Evolutionary conservation across 2,113 vertebrate genomes (phyloP).

Genomic region (Pelecanoides urinatrix): DNA sequence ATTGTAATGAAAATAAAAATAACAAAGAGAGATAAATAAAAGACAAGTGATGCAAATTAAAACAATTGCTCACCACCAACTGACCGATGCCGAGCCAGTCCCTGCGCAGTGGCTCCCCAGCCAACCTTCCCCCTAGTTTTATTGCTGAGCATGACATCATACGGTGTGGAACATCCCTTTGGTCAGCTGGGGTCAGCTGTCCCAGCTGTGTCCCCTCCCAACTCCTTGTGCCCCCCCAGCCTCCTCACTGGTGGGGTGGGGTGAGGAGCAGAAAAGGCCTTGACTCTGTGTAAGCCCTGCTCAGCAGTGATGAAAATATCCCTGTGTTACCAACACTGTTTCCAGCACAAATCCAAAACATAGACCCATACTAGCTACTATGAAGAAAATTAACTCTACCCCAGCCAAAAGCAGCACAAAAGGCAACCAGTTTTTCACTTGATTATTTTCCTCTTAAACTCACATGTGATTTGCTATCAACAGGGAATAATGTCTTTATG

Average conservation of each 20-base stretch:
- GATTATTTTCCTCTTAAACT: neutral
- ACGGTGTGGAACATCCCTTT: no score
- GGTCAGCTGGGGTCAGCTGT: neutral
- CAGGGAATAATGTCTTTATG: neutral
- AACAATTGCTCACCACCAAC: neutral
- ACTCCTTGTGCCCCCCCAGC: neutral
- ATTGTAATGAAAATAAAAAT: neutral
- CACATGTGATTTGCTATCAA: neutral
- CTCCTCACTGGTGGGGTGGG: neutral
- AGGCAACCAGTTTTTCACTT: neutral
- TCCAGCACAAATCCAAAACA: neutral
- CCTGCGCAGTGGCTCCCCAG: neutral
- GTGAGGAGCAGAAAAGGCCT: neutral
- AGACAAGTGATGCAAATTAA: no score
- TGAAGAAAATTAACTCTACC: neutral
- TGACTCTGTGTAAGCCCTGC: neutral
- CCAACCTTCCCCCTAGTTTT: neutral
- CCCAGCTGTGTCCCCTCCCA: neutral
- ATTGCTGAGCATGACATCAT: neutral
- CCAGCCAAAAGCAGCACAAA: neutral
- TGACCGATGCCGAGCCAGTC: neutral
- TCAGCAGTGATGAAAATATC: neutral
- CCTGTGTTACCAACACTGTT: neutral
- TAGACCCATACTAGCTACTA: neutral
- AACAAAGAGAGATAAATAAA: no score